phyloP scores from a whole-genome alignment of 2,888 invertebrate species.

The Ypsolopha sequella region DNA sequence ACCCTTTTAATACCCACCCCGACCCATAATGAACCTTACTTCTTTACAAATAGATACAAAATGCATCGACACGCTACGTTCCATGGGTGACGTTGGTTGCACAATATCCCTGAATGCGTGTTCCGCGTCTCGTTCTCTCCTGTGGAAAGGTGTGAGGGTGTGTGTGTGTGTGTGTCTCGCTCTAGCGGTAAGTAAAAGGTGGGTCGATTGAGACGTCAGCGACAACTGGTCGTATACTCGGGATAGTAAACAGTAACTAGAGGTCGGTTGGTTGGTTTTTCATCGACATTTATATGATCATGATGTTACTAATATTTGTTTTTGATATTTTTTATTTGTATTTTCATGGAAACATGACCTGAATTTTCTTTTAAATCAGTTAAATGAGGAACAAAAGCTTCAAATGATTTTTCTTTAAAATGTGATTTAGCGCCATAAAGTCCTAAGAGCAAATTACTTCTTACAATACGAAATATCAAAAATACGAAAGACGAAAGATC shows the following conservation, averaged over 20 bases:
- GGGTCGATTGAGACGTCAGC: slow-evolving; percentile 66
- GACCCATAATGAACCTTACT: slow-evolving; percentile 20
- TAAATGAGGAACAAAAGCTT: too few relatives aligned
- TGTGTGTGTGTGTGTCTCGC: slow-evolving; percentile 19
- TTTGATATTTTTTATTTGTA: too few relatives aligned
- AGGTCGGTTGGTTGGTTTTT: slow-evolving; percentile 10
- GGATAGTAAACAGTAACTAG: slow-evolving; percentile 46
- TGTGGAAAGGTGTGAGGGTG: slow-evolving; percentile 6
- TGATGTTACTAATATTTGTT: too few relatives aligned
- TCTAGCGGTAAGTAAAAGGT: slow-evolving; percentile 58
- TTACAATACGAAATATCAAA: too few relatives aligned
- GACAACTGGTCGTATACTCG: slow-evolving; percentile 63
- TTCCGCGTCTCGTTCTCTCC: slow-evolving; percentile 25
- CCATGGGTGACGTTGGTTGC: slow-evolving; percentile 42
- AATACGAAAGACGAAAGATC: too few relatives aligned
- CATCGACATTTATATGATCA: too few relatives aligned
- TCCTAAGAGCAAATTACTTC: too few relatives aligned
- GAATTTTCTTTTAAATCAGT: too few relatives aligned
- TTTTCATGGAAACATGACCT: too few relatives aligned
- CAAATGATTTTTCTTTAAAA: too few relatives aligned
- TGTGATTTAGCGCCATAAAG: too few relatives aligned
- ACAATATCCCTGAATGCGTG: slow-evolving; percentile 46
- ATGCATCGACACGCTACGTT: neutral
- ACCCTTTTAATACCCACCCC: slow-evolving; percentile 15
- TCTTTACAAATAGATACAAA: slow-evolving; percentile 8